Conservation (phyloP, 2,797 vertebrate genomes). For the Urosaurus nigricauda region DNA sequence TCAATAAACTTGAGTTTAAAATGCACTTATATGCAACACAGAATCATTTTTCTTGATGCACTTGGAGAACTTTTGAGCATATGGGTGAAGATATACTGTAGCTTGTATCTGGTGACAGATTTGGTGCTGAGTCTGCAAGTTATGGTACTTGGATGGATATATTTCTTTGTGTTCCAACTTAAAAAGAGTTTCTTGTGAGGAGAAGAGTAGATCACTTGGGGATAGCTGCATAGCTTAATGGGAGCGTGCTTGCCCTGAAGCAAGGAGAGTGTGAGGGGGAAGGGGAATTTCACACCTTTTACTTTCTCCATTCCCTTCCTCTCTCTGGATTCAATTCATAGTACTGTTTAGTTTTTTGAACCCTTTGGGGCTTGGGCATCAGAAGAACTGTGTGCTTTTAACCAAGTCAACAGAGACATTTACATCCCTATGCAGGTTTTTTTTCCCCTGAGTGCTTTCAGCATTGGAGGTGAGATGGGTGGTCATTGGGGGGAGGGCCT, state of each 20-base stretch:
- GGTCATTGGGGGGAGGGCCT: too few species aligned
- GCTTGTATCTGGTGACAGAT: not conserved
- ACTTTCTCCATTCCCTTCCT: not conserved
- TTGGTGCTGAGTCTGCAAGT: not conserved
- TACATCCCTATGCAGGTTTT: not conserved
- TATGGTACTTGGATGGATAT: not conserved
- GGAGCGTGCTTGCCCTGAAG: not conserved
- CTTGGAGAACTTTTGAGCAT: not conserved
- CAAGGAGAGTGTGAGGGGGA: not conserved
- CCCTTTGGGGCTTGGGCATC: too few species aligned
- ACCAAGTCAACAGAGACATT: not conserved
- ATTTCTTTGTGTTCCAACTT: not conserved
- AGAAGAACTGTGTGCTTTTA: not conserved
- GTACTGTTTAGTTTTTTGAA: not conserved
- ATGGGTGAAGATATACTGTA: not conserved
- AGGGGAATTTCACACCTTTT: not conserved
- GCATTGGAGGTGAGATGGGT: too few species aligned
- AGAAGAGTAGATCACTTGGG: not conserved
- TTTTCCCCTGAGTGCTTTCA: not conserved
- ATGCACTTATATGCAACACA: not conserved
- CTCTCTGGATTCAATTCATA: not conserved
- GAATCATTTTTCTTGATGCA: not conserved
- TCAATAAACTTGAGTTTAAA: not conserved
- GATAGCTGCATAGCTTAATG: not conserved
- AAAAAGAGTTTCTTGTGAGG: not conserved